Conservation (phyloP, 2,797 vertebrate species). For the Alectoris magna region DNA sequence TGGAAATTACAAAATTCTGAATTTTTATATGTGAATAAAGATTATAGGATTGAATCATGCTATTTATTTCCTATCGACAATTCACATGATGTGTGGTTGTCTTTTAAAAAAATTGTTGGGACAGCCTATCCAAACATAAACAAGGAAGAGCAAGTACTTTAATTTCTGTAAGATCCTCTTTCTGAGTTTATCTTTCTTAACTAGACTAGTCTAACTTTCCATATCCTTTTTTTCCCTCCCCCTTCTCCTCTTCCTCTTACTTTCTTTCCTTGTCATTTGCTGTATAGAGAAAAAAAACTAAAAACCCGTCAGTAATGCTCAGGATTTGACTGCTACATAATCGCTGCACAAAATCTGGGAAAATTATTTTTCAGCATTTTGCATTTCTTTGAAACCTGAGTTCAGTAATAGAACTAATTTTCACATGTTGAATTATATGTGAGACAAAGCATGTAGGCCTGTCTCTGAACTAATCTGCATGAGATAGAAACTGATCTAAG, state of each 20-base stretch:
- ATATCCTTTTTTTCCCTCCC: not conserved
- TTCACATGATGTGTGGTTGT: not conserved
- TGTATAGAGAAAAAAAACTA: not conserved
- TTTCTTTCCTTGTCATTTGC: not conserved
- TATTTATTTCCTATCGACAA: not conserved
- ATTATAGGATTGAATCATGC: not conserved
- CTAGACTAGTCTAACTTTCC: not conserved
- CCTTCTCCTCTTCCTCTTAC: not conserved
- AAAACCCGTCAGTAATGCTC: not conserved
- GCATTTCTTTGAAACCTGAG: not conserved
- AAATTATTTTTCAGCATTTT: not conserved
- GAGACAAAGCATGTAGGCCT: not conserved
- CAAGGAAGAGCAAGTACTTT: not conserved
- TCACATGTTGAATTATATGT: not conserved
- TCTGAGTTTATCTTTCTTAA: not conserved
- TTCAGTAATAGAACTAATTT: not conserved
- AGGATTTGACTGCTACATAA: not conserved
- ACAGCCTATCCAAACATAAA: not conserved
- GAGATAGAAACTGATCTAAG: not conserved
- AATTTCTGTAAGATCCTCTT: not conserved
- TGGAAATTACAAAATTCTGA: not conserved
- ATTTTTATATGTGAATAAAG: not conserved
- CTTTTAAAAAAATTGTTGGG: not conserved
- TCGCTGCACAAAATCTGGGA: not conserved
- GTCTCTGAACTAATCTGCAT: not conserved